Evolutionary conservation across 2,797 vertebrate genomes (phyloP).

Genomic region (Rhincodon typus): DNA sequence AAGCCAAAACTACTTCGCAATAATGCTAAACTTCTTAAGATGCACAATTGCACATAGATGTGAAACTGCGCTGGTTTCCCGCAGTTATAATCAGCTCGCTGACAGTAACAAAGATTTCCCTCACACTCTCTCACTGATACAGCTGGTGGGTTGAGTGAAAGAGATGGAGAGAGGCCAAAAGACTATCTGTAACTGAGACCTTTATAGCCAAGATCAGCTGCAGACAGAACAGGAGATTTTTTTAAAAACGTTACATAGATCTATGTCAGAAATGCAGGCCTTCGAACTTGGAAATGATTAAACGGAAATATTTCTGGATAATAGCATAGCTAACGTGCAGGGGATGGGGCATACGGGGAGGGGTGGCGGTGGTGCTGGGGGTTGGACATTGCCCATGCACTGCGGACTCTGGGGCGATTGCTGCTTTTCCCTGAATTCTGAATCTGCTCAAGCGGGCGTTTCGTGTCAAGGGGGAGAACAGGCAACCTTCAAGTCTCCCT

Average conservation of each 20-base stretch:
- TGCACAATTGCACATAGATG: neutral
- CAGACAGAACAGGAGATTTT: neutral
- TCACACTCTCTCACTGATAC: neutral
- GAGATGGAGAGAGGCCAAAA: neutral
- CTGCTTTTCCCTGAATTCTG: neutral
- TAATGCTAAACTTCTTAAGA: neutral
- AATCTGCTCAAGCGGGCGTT: neutral
- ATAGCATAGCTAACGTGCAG: neutral
- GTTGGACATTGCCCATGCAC: neutral
- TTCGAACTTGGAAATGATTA: neutral
- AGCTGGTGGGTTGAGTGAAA: neutral
- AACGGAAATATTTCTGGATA: neutral
- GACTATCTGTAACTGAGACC: neutral
- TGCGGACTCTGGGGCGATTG: neutral
- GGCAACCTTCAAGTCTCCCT: neutral
- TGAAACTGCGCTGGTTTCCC: neutral
- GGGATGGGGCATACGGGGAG: neutral
- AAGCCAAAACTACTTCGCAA: too few relatives aligned
- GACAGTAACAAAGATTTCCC: neutral
- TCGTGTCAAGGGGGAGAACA: neutral
- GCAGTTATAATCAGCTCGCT: neutral
- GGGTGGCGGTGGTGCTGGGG: too few relatives aligned
- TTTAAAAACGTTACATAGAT: neutral
- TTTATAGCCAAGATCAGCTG: neutral
- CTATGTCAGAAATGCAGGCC: neutral